Evolutionary conservation across 2,888 invertebrate species (phyloP).

Genomic region (Leucophenga maculata): DNA sequence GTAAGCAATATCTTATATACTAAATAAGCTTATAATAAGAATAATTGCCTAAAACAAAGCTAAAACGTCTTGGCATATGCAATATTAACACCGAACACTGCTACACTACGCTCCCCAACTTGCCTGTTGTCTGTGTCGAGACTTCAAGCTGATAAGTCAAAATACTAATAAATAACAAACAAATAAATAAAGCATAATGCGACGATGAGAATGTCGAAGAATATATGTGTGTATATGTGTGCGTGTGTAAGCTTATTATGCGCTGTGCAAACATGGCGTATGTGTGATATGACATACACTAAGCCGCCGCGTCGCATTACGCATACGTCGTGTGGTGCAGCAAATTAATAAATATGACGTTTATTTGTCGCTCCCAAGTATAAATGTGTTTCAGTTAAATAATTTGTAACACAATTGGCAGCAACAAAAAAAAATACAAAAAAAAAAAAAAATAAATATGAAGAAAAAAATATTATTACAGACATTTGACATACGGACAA

Average conservation of each 20-base stretch:
- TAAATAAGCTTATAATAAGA: conserved; percentile 65
- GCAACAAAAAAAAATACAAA: background rate
- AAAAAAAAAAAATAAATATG: background rate
- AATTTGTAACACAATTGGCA: conserved; percentile 38
- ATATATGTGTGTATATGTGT: no score
- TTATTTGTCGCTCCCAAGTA: conserved; percentile 48
- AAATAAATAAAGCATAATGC: conserved; percentile 44
- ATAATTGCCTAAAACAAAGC: conserved; percentile 54
- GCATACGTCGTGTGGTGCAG: conserved; percentile 54
- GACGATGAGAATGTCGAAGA: background rate
- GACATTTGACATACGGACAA: conserved; percentile 7
- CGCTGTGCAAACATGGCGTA: background rate
- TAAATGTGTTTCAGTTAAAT: conserved; percentile 40
- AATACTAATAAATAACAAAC: conserved; percentile 56
- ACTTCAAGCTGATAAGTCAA: conserved; percentile 51
- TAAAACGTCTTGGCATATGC: conserved; percentile 1
- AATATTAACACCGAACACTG: background rate
- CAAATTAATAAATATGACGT: conserved; percentile 62
- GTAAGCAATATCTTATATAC: conserved; percentile 38
- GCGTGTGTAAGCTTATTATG: background rate
- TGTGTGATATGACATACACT: background rate
- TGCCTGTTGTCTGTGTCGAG: background rate
- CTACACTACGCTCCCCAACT: background rate
- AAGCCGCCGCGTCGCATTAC: conserved; percentile 26
- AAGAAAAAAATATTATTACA: background rate